Evolutionary conservation across 92 coral and sea anemone genomes (phyloP), one percentile per base, ranked within the genome.

Genomic region (Palythoa grandis): DNA sequence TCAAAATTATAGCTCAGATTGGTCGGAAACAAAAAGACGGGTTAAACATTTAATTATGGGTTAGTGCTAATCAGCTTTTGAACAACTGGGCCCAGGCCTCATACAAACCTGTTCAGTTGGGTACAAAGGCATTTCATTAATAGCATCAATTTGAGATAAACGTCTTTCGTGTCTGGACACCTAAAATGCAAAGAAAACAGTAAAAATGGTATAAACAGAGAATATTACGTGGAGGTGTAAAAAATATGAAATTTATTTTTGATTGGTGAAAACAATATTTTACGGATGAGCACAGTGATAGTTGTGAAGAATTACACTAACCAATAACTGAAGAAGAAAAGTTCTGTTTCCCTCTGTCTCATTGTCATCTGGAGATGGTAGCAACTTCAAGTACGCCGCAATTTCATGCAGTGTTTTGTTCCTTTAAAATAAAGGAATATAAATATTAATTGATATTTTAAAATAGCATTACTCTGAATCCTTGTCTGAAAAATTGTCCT

Each of bases 91-190:
- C 2, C 13, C 5, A 7, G 20, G 5, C 3, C 7, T 61, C 10
- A 29, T 40, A 37, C 50, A 79, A 37, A 96, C 98, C 96, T 97
- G 98, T 86, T 95, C 99, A 16, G 95, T 97, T 16, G 99, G 99
- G 74, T 97, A 97, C 11, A 97, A 91, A 4, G 99, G 94, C 99
- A 97, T 97, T 65, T 97, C 99, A 82, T 97, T 97, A 23, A 97
- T 90, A 29, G 99, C 99, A 76, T 97, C 99, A 47, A 97, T 95
- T 80, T 97, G 99, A 11, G 98, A 97, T 47, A 97, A 90, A 20
- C 99, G 91, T 73, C 95, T 89, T 76, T 97, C 99, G 68, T 97
- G 99, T 70, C 99, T 89, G 25, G 99, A 97, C n/a, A 97, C 93
- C 99, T 97, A 83, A 25, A 57, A 61, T 14, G 4, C 43, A 48